Base-by-base conservation (phyloP, 1,140 invertebrate genomes). In the Zaprionus lachaisei region DNA sequence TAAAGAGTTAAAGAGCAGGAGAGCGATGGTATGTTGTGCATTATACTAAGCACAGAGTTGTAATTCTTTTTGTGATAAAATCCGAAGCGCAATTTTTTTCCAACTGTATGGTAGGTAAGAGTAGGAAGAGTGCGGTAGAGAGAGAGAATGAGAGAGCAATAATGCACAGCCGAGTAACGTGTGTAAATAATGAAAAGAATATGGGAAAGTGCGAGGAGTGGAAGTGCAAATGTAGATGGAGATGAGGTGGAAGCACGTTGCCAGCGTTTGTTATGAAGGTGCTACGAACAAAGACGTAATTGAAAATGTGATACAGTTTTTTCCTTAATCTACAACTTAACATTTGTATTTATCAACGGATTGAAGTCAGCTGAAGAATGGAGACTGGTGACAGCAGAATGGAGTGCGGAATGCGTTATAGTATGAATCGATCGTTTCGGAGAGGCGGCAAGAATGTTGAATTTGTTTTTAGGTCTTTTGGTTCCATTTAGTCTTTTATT, bases 221-320 rank as follows among this genome's bases (percentile, higher is more conserved):
- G 17, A 47, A 41, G 17, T n/a, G 57, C 26, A 51, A 51, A 54
- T n/a, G 20, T 24, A 70, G 15, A 20, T 17, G 61, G 17, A 22
- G 17, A 20, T n/a, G 11, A 41, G 20, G 28, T 49, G 37, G 37
- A 41, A 74, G 72, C 69, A 77, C 61, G 49, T 72, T 75, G 58
- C 62, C 49, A 77, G 74, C 65, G 81, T 82, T 84, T 83, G 79
- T 80, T 84, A 81, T 82, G 84, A 91, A 83, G 91, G 91, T 92
- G 91, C 91, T 92, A 92, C 80, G 83, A 91, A 92, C 91, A 92
- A 92, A 92, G 91, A 91, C 86, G 91, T 92, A 92, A 92, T 89
- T 90, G 89, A 84, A 91, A 92, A 92, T 92, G 91, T 92, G 91
- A 92, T 92, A 92, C 87, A 85, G 83, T 89, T 90, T 90, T 89